Percentiles rank a stretch among this genome's conserved stretches.
Evolutionary conservation across 2,797 vertebrate species (phyloP).

Genomic region (Oreochromis mossambicus): DNA sequence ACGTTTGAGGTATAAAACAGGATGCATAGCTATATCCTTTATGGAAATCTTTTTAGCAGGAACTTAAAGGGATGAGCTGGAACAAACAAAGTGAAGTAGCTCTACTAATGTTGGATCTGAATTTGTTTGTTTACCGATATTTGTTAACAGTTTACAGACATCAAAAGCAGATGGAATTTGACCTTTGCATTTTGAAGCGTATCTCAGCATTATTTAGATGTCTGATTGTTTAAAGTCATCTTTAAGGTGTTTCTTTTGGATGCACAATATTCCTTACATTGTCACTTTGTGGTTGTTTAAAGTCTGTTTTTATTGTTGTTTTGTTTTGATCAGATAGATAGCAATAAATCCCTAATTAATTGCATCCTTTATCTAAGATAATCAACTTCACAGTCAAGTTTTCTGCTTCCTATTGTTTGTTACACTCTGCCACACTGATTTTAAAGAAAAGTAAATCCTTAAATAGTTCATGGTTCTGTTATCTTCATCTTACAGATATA

Average conservation of each 20-base stretch:
- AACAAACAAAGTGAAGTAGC: neutral
- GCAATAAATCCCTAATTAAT: neutral
- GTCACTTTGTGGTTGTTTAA: neutral
- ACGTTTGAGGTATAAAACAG: fast-evolving
- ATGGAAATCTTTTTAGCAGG: neutral
- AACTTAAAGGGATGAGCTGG: neutral
- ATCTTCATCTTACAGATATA: neutral
- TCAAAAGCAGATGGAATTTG: neutral
- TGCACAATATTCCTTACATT: neutral
- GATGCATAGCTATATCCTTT: neutral
- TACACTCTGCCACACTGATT: neutral
- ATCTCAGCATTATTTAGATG: neutral
- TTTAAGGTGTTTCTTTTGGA: neutral
- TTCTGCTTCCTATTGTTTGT: neutral
- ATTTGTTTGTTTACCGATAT: neutral
- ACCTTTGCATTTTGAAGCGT: neutral
- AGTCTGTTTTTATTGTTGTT: neutral
- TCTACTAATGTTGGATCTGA: neutral
- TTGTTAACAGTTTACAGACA: neutral
- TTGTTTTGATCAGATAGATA: neutral
- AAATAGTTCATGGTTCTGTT: neutral
- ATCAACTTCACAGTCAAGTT: neutral
- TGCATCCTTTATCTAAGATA: fast-evolving
- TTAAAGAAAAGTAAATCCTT: neutral
- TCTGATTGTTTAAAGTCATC: neutral